phyloP scores from a whole-genome alignment of 1,140 invertebrate species.

The Berghia stephanieae region DNA sequence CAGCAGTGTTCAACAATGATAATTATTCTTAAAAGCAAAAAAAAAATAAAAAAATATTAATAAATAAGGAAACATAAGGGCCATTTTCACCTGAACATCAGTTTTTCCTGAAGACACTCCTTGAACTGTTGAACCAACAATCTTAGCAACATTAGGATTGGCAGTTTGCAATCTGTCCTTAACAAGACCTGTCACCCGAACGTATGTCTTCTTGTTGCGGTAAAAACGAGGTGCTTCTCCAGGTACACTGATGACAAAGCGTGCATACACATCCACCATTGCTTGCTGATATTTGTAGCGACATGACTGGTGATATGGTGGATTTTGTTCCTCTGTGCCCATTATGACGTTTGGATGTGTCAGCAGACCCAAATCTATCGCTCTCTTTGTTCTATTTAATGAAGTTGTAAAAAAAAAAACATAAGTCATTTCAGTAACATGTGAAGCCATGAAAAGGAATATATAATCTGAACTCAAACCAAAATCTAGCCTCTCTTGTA shows the following conservation, averaged over 20 bases:
- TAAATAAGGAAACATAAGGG: no score
- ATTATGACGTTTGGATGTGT: conserved; percentile 42
- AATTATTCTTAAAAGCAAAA: no score
- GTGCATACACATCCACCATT: conserved; percentile 85
- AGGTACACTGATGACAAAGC: conserved; percentile 73
- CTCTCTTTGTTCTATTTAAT: conserved; percentile 35
- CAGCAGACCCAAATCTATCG: conserved; percentile 48
- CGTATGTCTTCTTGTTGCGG: conserved; percentile 84
- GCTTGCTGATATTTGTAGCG: conserved; percentile 77
- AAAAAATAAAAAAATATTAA: no score
- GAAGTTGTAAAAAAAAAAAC: neutral
- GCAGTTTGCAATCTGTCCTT: conserved; percentile 83
- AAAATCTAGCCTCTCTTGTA: no score
- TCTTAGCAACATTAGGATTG: conserved; percentile 85
- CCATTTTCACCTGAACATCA: conserved; percentile 83
- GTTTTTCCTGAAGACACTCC: conserved; percentile 88
- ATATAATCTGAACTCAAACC: neutral
- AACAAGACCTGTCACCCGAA: conserved; percentile 91
- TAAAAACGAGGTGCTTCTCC: conserved; percentile 43
- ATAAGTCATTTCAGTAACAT: neutral
- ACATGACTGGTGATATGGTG: neutral
- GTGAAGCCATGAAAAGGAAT: neutral
- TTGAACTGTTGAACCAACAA: conserved; percentile 82
- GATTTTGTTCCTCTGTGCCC: conserved; percentile 10
- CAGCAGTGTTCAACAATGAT: no score